Evolutionary conservation across 2,797 vertebrate species (phyloP).

Genomic region (Sebastes matsubarae): DNA sequence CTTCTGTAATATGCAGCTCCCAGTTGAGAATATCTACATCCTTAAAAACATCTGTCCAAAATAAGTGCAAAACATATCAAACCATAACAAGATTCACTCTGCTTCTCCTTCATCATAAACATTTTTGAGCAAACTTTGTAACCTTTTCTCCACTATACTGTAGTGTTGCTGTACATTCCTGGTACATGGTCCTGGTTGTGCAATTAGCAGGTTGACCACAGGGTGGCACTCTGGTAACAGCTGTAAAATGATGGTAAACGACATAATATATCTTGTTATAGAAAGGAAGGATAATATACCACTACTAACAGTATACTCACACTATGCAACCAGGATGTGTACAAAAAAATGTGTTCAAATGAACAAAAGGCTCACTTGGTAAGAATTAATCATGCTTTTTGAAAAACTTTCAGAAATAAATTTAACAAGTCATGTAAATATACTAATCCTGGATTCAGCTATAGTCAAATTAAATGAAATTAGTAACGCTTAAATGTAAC

Average conservation of each 20-base stretch:
- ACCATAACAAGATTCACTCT: background rate
- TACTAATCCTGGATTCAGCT: background rate
- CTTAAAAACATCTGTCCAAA: constrained; percentile 1
- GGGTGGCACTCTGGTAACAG: constrained; percentile 69
- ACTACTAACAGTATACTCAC: background rate
- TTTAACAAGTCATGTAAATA: background rate
- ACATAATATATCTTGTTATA: background rate
- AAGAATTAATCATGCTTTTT: background rate
- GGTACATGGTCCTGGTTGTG: constrained; percentile 1
- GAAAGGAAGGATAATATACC: constrained; percentile 7
- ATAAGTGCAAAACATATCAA: background rate
- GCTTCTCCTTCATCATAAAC: background rate
- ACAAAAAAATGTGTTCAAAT: background rate
- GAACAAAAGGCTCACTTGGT: background rate
- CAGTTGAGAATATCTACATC: background rate
- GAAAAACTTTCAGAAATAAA: background rate
- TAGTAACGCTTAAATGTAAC: background rate
- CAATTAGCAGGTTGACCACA: constrained; percentile 47
- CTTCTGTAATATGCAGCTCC: background rate
- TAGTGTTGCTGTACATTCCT: background rate
- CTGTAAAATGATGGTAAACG: constrained; percentile 34
- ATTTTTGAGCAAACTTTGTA: background rate
- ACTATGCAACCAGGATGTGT: background rate
- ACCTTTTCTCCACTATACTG: background rate
- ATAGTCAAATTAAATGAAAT: background rate